These are phyloP conservation scores for Rhinogobius similis DNA, from an alignment of 2,113 vertebrate species.

Conservation along the genomic window DNA sequence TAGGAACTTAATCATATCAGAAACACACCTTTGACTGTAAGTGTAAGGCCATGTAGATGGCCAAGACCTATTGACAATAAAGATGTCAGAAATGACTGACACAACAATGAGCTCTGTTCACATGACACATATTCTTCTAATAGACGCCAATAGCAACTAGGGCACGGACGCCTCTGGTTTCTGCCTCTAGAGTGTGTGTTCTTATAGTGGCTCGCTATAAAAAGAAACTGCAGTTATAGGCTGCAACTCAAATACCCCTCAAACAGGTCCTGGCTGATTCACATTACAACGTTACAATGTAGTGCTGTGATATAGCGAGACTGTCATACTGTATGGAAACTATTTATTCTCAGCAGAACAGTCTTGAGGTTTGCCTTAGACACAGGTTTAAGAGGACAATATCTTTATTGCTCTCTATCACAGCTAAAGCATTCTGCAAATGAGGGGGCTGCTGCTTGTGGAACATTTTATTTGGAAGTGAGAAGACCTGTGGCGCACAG, in stretches of 20 bases:
- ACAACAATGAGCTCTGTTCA: conserved; percentile 29
- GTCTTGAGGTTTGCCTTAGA: not conserved
- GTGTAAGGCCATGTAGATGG: not conserved
- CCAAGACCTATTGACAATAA: not conserved
- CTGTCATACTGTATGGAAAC: not conserved
- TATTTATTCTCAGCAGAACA: conserved; percentile 9
- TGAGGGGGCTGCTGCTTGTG: conserved; percentile 19
- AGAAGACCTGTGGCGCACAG: conserved; percentile 15
- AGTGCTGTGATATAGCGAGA: conserved; percentile 46
- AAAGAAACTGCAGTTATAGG: conserved; percentile 74
- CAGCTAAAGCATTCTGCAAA: conserved; percentile 7
- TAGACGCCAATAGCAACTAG: conserved; percentile 70
- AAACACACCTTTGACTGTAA: not conserved
- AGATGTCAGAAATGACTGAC: conserved; percentile 4
- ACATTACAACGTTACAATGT: conserved; percentile 23
- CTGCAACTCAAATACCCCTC: conserved; percentile 58
- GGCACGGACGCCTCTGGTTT: conserved; percentile 70
- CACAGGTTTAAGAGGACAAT: not conserved
- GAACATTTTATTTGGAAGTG: not conserved
- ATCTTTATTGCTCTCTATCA: not conserved
- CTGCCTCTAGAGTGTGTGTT: conserved; percentile 59
- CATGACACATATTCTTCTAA: conserved; percentile 43
- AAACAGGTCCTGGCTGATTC: conserved; percentile 41
- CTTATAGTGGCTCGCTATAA: conserved; percentile 76
- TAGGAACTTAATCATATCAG: not conserved